Conservation (phyloP, 2,113 vertebrate species). For the Brachionichthys hirsutus region DNA sequence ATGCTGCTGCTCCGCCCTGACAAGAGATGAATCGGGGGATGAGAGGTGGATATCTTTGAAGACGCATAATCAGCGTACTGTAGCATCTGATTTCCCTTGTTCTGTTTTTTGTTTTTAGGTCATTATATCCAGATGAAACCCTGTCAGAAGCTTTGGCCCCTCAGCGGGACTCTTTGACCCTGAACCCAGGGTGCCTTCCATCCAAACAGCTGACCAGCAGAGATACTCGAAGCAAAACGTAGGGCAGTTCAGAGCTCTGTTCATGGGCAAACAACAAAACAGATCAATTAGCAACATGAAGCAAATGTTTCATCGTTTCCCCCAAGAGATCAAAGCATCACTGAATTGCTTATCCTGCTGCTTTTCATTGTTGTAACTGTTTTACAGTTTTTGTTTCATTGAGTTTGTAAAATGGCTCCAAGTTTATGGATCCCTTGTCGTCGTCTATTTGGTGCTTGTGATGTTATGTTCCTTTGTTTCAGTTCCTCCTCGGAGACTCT, state of each 20-base stretch:
- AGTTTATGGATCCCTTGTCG: too few species aligned
- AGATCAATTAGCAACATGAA: too few species aligned
- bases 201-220: constrained; percentile 9
- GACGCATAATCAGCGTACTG: neutral
- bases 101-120: constrained; percentile 29
- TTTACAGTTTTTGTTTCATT: too few species aligned
- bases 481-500: constrained; percentile 43
- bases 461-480: neutral
- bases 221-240: constrained; percentile 50
- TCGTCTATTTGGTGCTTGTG: too few species aligned
- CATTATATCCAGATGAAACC: constrained; percentile 26
- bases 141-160: constrained; percentile 9
- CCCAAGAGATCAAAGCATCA: neutral
- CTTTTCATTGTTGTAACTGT: too few species aligned
- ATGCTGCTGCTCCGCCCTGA: constrained; percentile 21
- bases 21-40: constrained; percentile 22
- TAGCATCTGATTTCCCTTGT: neutral
- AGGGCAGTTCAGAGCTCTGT: neutral
- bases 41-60: constrained; percentile 27
- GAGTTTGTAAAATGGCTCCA: too few species aligned
- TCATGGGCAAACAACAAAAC: neutral
- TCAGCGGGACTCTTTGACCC: neutral
- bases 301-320: neutral
- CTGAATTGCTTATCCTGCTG: neutral
- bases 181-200: constrained; percentile 6